Base-by-base conservation (phyloP, 2,113 vertebrate species). In the Gobiocypris rarus region DNA sequence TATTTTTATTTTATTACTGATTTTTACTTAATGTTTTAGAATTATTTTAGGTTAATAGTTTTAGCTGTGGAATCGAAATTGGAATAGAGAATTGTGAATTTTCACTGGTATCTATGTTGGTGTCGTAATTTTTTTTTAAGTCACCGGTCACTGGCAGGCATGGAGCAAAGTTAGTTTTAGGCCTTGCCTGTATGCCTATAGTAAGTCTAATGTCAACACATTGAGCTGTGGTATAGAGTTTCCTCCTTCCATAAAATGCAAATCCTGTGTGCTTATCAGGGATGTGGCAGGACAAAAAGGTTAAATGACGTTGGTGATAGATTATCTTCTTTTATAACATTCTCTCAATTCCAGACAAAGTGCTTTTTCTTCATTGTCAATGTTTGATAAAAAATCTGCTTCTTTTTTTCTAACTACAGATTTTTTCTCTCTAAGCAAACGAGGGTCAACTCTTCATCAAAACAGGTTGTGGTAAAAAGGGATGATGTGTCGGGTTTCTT, bases 131-230 rank as follows among this genome's bases (percentile, higher is more conserved):
- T 50, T 50, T 10, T 15, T 2, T 2, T 15, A 50, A 50, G 14
- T 15, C 14, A 50, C 13, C 14, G 4, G 5, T 15, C 48, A 50
- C 5, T 50, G 48, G 4, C 48, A 50, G 48, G 48, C 15, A 4
- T 50, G 13, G 48, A 13, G 5, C 15, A 50, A 15, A 1, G 1
- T 15, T 15, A 1, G 14, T 50, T 15, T 50, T 15, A 50, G 48
- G 13, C 48, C 48, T 14, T 48, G 13, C 31, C 43, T 48, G 14
- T 50, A 28, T 79, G 38, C n/a, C 38, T 38, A 17, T 79, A n/a
- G 41, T 50, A 34, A 50, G 24, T 65, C 59, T 67, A 19, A 81
- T 81, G 43, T 81, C 78, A 81, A 52, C 78, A n/a, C 17, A 4
- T 31, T 31, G 43, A 65, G 78, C 59, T 65, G 26, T 48, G 24